Conservation (phyloP, 2,888 invertebrate species). For the Apamea epomidion region DNA sequence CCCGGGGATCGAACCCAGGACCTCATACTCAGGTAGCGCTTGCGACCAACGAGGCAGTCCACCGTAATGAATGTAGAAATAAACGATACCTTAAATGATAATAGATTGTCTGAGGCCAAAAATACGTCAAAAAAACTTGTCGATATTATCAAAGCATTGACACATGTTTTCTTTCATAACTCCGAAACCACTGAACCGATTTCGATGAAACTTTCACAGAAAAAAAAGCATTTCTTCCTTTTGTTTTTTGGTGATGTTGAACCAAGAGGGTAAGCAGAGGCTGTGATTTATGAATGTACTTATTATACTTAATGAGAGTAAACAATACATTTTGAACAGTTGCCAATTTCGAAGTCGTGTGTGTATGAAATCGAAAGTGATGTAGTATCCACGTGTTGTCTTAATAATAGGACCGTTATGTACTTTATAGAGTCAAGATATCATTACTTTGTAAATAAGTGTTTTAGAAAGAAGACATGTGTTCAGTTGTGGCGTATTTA, state of each 20-base stretch:
- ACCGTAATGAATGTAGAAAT: neutral
- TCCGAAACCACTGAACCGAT: slow-evolving; percentile 29
- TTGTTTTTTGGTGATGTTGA: neutral
- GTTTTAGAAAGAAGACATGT: slow-evolving; percentile 25
- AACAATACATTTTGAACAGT: slow-evolving; percentile 27
- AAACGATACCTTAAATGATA: neutral
- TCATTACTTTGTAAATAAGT: slow-evolving; percentile 16
- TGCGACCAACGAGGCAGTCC: neutral
- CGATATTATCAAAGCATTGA: slow-evolving; percentile 28
- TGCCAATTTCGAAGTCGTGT: slow-evolving; percentile 41
- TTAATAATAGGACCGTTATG: slow-evolving; percentile 26
- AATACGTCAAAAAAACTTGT: neutral
- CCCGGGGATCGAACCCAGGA: neutral
- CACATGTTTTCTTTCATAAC: slow-evolving; percentile 21
- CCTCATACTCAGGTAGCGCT: no score
- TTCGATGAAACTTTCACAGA: slow-evolving; percentile 15
- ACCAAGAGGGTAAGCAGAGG: neutral
- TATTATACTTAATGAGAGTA: neutral
- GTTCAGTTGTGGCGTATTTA: slow-evolving; percentile 6
- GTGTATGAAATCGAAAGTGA: slow-evolving; percentile 52
- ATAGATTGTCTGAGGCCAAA: slow-evolving; percentile 6
- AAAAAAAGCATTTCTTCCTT: no score
- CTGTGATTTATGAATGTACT: neutral
- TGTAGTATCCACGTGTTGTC: slow-evolving; percentile 46
- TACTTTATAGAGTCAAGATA: neutral